Evolutionary conservation across 1,140 invertebrate species (phyloP).

Genomic region (Bathynomus jamesi): DNA sequence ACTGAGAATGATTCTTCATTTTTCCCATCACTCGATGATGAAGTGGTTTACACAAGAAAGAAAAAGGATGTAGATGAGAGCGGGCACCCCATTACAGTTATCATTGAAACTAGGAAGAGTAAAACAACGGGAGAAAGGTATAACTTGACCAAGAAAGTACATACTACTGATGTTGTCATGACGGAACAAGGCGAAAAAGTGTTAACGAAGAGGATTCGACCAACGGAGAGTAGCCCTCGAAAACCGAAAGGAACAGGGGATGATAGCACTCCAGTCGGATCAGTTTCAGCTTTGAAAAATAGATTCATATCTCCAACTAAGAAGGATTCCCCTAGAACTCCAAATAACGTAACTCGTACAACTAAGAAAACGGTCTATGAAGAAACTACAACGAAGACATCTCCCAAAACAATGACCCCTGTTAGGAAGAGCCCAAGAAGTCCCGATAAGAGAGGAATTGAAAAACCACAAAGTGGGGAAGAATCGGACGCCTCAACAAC

Average conservation of each 20-base stretch:
- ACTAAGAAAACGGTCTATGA: conserved; percentile 31
- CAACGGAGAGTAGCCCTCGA: neutral
- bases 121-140: conserved; percentile 30
- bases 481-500: neutral
- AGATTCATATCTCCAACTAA: conserved; percentile 24
- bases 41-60: conserved; percentile 30
- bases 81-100: conserved; percentile 19
- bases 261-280: conserved; percentile 22
- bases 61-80: conserved; percentile 25
- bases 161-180: conserved; percentile 28
- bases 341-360: too few species aligned
- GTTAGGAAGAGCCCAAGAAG: neutral
- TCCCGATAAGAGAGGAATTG: too few species aligned
- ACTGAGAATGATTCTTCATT: conserved; percentile 19
- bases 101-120: conserved; percentile 31
- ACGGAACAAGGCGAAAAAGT: conserved; percentile 29
- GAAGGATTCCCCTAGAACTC: too few species aligned
- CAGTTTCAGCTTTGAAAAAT: conserved; percentile 31
- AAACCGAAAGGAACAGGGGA: conserved; percentile 9
- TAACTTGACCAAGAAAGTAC: conserved; percentile 32
- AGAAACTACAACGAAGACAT: conserved; percentile 21
- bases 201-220: conserved; percentile 5
- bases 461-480: neutral
- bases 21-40: conserved; percentile 32
- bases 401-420: neutral